Base-by-base conservation (phyloP, 2,797 vertebrate genomes). In the Okamejei kenojei region DNA sequence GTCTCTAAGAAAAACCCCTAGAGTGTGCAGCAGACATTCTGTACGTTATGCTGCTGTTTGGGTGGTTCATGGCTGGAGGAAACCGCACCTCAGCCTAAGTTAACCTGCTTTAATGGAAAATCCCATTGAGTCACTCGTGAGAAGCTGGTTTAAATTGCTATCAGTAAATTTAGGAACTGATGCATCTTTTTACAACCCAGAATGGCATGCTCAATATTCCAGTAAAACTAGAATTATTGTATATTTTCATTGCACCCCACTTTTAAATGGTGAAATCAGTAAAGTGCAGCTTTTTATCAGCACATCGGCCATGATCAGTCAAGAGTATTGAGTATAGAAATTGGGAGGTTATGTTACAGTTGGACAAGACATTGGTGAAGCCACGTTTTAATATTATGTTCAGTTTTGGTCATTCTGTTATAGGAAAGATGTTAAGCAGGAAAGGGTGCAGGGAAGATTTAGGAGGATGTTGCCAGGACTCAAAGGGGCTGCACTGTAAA, bases 11-110 rank as follows among this genome's bases (percentile, higher is more conserved):
- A 54, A 92, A 76, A 38, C 90, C 90, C 71, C 90, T 35, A 74
- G 90, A 92, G 90, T 92, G 90, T 92, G 71, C 71, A 45, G 68
- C 38, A 92, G 90, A 92, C 86, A 93, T 93, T 93, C 73, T 93
- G 74, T 29, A 35, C 68, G 76, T 90, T 58, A 17, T 80, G 38
- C 86, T 93, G 90, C 93, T 38, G 74, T 93, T 94, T 95, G 95
- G 95, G 95, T 96, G 95, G 96, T 95, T 45, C 73, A 93, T 90
- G 65, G 73, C 63, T 74, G 93, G 94, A 96, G 96, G 96, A 97
- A 97, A 96, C 96, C 95, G 95, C 97, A 97, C 97, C 96, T 96
- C 95, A 94, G 1, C 93, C 5, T 17, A 95, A 96, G 96, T 95
- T 95, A 94, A 95, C 94, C 96, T 95, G 94, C 94, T 95, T 94